Percentiles rank a stretch among this genome's conserved stretches.
Conservation (phyloP, 2,888 invertebrate genomes). For the Pseudococcus viburni region DNA sequence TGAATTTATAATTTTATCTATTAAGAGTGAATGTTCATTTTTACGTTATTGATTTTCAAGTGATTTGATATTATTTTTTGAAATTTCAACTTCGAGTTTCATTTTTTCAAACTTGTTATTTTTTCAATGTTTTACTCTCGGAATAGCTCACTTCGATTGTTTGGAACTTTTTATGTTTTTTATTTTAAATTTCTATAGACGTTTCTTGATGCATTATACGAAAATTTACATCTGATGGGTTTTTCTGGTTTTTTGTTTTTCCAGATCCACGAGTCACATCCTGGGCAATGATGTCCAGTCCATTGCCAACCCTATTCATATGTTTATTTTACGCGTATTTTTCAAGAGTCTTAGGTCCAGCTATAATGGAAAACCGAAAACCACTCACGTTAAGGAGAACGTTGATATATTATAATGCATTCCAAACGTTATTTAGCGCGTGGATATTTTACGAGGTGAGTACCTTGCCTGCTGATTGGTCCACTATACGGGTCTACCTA, state of each 20-base stretch:
- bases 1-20: not conserved
- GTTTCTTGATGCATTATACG: not conserved
- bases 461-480: conserved; percentile 67
- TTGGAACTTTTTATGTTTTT: not conserved
- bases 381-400: conserved; percentile 85
- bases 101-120: too few species aligned
- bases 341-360: conserved; percentile 86
- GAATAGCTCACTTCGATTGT: too few species aligned
- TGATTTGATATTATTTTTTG: too few species aligned
- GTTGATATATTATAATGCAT: conserved; percentile 88
- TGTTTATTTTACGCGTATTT: conserved; percentile 89
- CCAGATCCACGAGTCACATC: conserved; percentile 90
- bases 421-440: conserved; percentile 90
- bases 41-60: not conserved
- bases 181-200: not conserved
- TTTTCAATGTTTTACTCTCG: too few species aligned
- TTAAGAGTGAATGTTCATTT: not conserved
- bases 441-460: conserved; percentile 95
- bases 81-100: too few species aligned
- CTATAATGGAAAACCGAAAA: conserved; percentile 90
- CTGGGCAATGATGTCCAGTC: conserved; percentile 92
- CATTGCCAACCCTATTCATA: conserved; percentile 86
- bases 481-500: not conserved
- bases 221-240: not conserved
- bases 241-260: conserved; percentile 69